A percentile compares a stretch with the other conserved stretches of the same genome.
These are phyloP conservation scores for Proteles cristata DNA, from an alignment of 2,113 vertebrate genomes.

Conservation along the genomic window DNA sequence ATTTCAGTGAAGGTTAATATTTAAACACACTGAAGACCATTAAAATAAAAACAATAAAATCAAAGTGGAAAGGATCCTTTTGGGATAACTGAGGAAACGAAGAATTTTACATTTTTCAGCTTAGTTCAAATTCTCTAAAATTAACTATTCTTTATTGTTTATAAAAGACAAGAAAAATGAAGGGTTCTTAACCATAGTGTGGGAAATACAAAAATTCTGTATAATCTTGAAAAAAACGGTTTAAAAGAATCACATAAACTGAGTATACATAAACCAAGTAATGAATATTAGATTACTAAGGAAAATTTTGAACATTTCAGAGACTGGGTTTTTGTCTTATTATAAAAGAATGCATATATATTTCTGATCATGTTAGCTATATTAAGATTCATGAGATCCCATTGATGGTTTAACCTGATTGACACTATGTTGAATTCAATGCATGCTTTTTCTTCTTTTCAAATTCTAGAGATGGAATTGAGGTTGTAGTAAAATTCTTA, in stretches of 20 bases:
- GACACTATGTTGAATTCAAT: background rate
- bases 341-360: background rate
- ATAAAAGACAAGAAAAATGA: background rate
- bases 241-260: background rate
- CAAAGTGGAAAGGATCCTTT: slow-evolving; percentile 28
- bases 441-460: background rate
- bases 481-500: background rate
- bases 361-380: background rate
- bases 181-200: background rate
- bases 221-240: background rate
- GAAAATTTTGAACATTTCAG: background rate
- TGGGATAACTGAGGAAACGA: background rate
- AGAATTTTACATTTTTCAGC: background rate
- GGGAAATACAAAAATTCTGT: background rate
- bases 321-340: background rate
- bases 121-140: slow-evolving; percentile 24
- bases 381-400: slow-evolving; percentile 13
- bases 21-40: background rate
- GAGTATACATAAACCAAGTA: background rate
- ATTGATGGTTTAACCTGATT: background rate
- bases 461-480: background rate
- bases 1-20: slow-evolving; percentile 46
- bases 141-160: background rate
- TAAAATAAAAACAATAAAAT: slow-evolving; percentile 39
- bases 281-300: background rate